Conservation (phyloP, 2,888 invertebrate species). For the Drosophila birchii region DNA sequence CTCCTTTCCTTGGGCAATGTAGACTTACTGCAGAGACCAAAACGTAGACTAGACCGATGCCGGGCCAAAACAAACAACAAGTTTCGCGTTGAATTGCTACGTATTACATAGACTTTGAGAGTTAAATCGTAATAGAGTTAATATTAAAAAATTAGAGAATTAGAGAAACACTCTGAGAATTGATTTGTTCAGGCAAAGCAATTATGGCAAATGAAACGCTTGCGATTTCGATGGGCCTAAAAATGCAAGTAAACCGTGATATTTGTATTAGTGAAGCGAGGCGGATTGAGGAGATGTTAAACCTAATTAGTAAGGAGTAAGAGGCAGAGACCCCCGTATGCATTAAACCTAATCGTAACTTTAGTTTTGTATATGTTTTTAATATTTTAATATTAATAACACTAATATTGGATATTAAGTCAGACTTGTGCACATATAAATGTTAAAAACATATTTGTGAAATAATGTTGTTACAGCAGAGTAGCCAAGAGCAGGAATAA, state of each 20-base stretch:
- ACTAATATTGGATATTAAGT: constrained; percentile 65
- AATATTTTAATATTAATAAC: constrained; percentile 56
- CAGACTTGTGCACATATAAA: constrained; percentile 79
- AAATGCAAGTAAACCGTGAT: constrained; percentile 77
- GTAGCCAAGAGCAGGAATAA: constrained; percentile 43
- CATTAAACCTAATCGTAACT: constrained; percentile 39
- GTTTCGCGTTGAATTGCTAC: constrained; percentile 23
- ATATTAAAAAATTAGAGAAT: not conserved
- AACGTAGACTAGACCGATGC: constrained; percentile 39
- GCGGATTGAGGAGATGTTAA: constrained; percentile 32
- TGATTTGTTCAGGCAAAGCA: constrained; percentile 43
- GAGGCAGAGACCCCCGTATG: constrained; percentile 21
- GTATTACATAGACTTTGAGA: constrained; percentile 38
- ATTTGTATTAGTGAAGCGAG: constrained; percentile 82
- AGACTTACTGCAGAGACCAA: constrained; percentile 51
- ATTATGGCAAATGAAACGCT: constrained; percentile 45
- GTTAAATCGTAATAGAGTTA: constrained; percentile 25
- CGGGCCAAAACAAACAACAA: constrained; percentile 27
- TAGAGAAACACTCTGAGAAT: constrained; percentile 31
- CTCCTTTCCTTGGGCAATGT: constrained; percentile 41
- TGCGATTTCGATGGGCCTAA: constrained; percentile 55
- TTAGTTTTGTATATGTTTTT: constrained; percentile 78
- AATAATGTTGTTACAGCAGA: constrained; percentile 41
- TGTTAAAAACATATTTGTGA: constrained; percentile 68
- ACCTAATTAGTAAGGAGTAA: constrained; percentile 42